A percentile compares a stretch with the other conserved stretches of the same genome.
Evolutionary conservation across 2,888 invertebrate species (phyloP).

Genomic region (Loripinus fragilis): DNA sequence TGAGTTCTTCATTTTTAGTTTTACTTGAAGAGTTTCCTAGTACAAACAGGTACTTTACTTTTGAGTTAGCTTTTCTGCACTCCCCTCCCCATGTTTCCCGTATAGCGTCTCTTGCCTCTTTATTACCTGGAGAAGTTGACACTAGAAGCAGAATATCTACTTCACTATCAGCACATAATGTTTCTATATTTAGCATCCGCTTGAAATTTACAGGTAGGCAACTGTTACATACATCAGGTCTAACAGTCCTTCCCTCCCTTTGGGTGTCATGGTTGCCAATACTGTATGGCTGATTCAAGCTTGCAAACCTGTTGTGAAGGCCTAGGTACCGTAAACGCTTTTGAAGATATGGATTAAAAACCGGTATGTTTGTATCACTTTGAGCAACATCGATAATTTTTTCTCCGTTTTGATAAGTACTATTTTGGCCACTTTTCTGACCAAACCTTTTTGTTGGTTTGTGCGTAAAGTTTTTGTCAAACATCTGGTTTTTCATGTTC

Average conservation of each 20-base stretch:
- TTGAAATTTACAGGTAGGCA: slow-evolving; percentile 66
- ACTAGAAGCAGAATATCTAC: slow-evolving; percentile 64
- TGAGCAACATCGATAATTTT: neutral
- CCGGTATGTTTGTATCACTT: neutral
- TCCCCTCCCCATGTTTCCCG: slow-evolving; percentile 68
- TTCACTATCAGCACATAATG: slow-evolving; percentile 48
- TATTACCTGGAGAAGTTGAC: slow-evolving; percentile 55
- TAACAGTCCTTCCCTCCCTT: slow-evolving; percentile 3
- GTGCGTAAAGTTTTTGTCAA: neutral
- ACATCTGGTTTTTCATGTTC: neutral
- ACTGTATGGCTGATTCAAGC: neutral
- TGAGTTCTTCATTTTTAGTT: slow-evolving; percentile 31
- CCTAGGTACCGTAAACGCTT: neutral
- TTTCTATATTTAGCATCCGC: slow-evolving; percentile 46
- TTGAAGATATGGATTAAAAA: neutral
- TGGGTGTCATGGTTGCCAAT: neutral
- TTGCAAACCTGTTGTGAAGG: neutral
- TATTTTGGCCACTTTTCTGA: too few species aligned
- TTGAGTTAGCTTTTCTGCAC: slow-evolving; percentile 46
- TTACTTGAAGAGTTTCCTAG: slow-evolving; percentile 48
- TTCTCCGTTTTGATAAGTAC: neutral
- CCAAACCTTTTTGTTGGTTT: too few species aligned
- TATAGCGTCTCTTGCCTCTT: slow-evolving; percentile 57
- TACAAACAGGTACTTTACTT: slow-evolving; percentile 62
- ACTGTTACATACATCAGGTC: slow-evolving; percentile 55